Percentiles rank a stretch among this genome's conserved stretches.
These are phyloP conservation scores for Diplodus puntazzo DNA, from an alignment of 2,797 vertebrate genomes.

Conservation along the genomic window DNA sequence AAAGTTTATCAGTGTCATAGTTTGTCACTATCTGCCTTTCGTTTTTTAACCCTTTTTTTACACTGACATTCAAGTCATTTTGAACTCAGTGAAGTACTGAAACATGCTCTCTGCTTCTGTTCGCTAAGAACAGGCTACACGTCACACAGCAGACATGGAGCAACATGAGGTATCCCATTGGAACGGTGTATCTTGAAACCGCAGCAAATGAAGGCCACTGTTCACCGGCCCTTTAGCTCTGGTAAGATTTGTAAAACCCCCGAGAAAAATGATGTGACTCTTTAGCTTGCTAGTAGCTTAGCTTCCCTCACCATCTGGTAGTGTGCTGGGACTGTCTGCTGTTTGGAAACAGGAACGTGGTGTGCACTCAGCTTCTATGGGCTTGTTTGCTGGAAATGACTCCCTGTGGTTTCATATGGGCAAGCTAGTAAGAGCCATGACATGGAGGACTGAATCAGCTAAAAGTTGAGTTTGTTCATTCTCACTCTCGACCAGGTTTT, in stretches of 20 bases:
- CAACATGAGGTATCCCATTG: neutral
- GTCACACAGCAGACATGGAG: neutral
- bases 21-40: too few species aligned
- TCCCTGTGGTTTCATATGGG: neutral
- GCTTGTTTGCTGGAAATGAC: neutral
- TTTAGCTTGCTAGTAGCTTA: neutral
- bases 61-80: too few species aligned
- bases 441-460: neutral
- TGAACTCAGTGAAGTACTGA: too few species aligned
- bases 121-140: neutral
- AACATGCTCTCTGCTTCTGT: too few species aligned
- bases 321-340: neutral
- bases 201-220: neutral
- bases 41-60: too few species aligned
- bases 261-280: neutral
- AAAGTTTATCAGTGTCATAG: neutral
- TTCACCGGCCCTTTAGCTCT: neutral
- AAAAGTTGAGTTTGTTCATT: neutral
- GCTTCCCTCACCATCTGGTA: neutral
- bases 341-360: constrained; percentile 1
- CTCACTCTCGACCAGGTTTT: neutral
- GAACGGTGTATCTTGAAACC: neutral
- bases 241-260: neutral
- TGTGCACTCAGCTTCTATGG: neutral
- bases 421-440: neutral